Evolutionary conservation across 2,113 vertebrate genomes (phyloP).

Genomic region (Amphiprion percula): DNA sequence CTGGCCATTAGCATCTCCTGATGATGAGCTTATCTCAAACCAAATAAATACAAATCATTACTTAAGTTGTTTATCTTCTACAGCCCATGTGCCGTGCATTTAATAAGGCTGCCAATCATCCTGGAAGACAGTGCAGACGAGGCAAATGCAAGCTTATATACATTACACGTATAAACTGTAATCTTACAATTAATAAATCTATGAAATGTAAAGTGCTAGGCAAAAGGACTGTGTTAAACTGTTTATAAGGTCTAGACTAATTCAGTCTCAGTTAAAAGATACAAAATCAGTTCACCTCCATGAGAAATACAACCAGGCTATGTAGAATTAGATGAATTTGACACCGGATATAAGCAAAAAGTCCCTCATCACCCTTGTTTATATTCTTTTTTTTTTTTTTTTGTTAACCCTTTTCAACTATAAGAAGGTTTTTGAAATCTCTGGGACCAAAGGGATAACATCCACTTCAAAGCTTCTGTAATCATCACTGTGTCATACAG

Average conservation of each 20-base stretch:
- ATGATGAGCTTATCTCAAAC: conserved; percentile 16
- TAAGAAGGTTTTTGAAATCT: conserved; percentile 41
- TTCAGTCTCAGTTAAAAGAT: conserved; percentile 61
- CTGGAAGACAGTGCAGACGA: conserved; percentile 75
- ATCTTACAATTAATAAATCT: conserved; percentile 65
- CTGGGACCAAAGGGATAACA: neutral
- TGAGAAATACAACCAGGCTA: conserved; percentile 55
- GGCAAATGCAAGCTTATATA: conserved; percentile 71
- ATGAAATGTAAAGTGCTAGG: conserved; percentile 81
- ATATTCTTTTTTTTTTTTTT: conserved; percentile 5
- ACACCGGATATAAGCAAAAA: conserved; percentile 60
- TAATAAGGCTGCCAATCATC: conserved; percentile 53
- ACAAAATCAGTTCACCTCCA: conserved; percentile 55
- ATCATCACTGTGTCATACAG: conserved; percentile 88
- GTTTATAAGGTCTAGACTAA: conserved; percentile 58
- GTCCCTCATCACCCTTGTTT: conserved; percentile 47
- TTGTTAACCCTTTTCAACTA: conserved; percentile 23
- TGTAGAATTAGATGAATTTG: conserved; percentile 53
- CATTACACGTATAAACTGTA: conserved; percentile 62
- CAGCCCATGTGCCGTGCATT: conserved; percentile 15
- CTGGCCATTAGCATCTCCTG: conserved; percentile 1
- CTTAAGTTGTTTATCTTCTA: conserved; percentile 51
- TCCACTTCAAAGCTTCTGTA: conserved; percentile 37
- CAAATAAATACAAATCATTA: conserved; percentile 48
- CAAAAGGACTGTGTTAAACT: conserved; percentile 56